Base-by-base conservation (phyloP, 2,113 vertebrate genomes). In the Melanocharis versteri region DNA sequence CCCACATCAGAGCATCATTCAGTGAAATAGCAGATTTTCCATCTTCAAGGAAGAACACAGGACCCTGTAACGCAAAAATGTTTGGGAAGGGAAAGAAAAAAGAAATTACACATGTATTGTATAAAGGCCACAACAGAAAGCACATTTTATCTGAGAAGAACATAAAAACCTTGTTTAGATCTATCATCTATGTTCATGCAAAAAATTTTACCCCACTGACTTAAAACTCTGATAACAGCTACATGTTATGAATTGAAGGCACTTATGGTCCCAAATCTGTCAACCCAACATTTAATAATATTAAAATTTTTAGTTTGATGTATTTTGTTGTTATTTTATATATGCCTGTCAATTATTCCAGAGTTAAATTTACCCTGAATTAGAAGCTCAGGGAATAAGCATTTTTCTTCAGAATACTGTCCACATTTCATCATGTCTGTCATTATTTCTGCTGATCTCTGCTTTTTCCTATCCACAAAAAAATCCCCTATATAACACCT, bases 1-100 rank as follows among this genome's bases (percentile, higher is more conserved):
- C 99, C 99, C 99, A 99, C 99, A 99, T 99, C 88, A 99, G 94
- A 61, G 99, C 99, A 75, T 99, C 99, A 20, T 99, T 99, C 75
- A 99, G 96, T 9, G 99, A 99, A 96, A 99, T 97, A 8, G 98
- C 97, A 7, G 99, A 99, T 95, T 99, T 99, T 57, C 99, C 99
- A 31, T 99, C 99, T 97, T 99, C 99, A 61, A 99, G 98, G 87
- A 99, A 98, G 97, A 98, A 99, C 61, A 99, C 98, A 7, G 99
- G 99, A 60, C 99, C 99, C 99, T 99, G 97, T 13, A 83, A 27
- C 76, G 65, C 42, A 70, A 48, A 81, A 65, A 66, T 39, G 10
- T 77, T 71, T 48, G 66, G 76, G 61, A 71, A 80, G 37, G n/a
- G 22, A 56, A 76, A 71, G 53, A 75, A 85, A 85, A 69, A 81